Evolutionary conservation across 2,888 invertebrate species (phyloP).

Genomic region (Scaptomyza tumidula): DNA sequence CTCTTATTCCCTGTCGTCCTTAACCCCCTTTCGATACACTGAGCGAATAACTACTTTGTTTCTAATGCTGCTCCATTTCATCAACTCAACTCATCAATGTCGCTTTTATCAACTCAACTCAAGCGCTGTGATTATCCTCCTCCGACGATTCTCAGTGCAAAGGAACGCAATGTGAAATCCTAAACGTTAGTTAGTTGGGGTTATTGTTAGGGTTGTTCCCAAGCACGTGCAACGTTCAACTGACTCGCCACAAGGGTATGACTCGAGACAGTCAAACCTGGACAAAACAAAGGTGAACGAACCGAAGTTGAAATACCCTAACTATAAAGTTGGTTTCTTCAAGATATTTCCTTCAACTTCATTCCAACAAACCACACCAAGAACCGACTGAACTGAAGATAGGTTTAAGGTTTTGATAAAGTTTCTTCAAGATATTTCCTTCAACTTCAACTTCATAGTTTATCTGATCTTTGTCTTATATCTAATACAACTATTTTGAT

Average conservation of each 20-base stretch:
- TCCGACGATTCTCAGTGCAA: slow-evolving; percentile 63
- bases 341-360: too few relatives aligned
- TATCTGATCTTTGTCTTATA: too few relatives aligned
- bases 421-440: too few relatives aligned
- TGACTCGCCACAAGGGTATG: slow-evolving; percentile 24
- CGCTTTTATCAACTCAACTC: slow-evolving; percentile 73
- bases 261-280: background rate
- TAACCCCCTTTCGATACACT: background rate
- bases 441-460: too few relatives aligned
- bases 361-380: too few relatives aligned
- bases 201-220: slow-evolving; percentile 1
- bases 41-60: background rate
- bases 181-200: slow-evolving; percentile 1
- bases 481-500: too few relatives aligned
- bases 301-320: too few relatives aligned
- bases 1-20: background rate
- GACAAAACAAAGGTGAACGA: slow-evolving; percentile 16
- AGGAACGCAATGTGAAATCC: slow-evolving; percentile 19
- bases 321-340: too few relatives aligned
- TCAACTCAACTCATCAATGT: slow-evolving; percentile 73
- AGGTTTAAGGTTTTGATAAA: too few relatives aligned
- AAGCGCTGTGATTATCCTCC: slow-evolving; percentile 66
- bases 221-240: slow-evolving; percentile 33
- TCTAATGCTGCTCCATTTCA: too few relatives aligned
- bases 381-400: too few relatives aligned